These are phyloP conservation scores for Harmothoe impar DNA, from an alignment of 2,888 invertebrate genomes.

Conservation along the genomic window DNA sequence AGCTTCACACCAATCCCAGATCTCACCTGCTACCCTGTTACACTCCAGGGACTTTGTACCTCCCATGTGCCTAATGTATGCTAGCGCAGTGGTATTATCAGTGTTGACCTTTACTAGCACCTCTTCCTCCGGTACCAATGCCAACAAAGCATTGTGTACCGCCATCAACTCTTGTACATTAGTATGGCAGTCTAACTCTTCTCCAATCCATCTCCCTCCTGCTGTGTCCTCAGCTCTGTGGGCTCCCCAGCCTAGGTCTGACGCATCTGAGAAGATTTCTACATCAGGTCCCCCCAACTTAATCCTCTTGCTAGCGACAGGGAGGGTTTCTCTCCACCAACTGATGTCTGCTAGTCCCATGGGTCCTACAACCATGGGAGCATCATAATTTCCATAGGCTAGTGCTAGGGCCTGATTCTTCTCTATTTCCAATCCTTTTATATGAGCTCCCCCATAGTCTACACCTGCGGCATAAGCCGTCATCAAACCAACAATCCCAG, in stretches of 20 bases:
- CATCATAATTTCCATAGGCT: not conserved
- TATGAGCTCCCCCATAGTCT: no score
- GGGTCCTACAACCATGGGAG: not conserved
- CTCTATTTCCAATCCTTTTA: no score
- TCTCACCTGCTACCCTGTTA: no score
- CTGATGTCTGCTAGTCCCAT: not conserved
- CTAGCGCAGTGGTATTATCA: no score
- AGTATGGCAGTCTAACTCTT: not conserved
- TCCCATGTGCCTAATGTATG: constrained; percentile 63
- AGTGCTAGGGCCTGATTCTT: not conserved
- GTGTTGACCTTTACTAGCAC: not conserved
- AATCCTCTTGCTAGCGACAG: not conserved
- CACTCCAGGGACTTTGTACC: constrained; percentile 3
- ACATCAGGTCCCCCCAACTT: not conserved
- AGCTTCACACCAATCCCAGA: constrained; percentile 57
- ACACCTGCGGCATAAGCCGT: no score
- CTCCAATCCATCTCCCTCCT: not conserved
- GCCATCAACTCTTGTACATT: constrained; percentile 64
- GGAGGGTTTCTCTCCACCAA: not conserved
- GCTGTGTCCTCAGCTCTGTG: not conserved
- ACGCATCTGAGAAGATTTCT: not conserved
- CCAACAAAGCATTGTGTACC: constrained; percentile 9
- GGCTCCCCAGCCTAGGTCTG: no score
- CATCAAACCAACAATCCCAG: no score
- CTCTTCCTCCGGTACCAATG: not conserved